These are phyloP conservation scores for Geopemphigus sp. DNA, from an alignment of 1,140 invertebrate species.

Conservation along the genomic window DNA sequence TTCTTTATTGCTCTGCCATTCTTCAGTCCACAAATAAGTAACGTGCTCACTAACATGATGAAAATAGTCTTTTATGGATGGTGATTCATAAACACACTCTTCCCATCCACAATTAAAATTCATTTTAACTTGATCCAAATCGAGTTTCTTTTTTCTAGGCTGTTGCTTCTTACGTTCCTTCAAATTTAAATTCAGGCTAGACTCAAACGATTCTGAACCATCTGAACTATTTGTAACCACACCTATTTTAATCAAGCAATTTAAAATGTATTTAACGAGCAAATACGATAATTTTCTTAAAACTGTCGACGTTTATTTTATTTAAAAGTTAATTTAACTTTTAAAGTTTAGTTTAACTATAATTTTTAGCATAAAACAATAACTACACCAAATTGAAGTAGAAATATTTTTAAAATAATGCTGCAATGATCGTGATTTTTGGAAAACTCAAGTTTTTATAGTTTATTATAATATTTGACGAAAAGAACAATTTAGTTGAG, in stretches of 20 bases:
- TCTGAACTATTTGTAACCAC: slow-evolving; percentile 38
- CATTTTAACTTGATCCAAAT: not conserved
- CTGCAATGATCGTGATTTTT: too few relatives aligned
- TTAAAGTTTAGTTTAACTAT: too few relatives aligned
- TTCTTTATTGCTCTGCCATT: slow-evolving; percentile 36
- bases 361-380: too few relatives aligned
- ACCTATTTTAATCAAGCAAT: slow-evolving; percentile 9
- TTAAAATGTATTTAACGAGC: not conserved
- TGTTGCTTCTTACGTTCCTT: not conserved
- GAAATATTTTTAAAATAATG: too few relatives aligned
- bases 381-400: too few relatives aligned
- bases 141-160: slow-evolving; percentile 14
- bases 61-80: not conserved
- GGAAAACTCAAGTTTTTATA: too few relatives aligned
- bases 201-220: not conserved
- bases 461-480: too few relatives aligned
- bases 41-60: slow-evolving; percentile 18
- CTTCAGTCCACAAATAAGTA: slow-evolving; percentile 36
- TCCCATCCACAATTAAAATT: not conserved
- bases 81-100: slow-evolving; percentile 1
- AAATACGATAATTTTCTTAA: not conserved
- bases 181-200: slow-evolving; percentile 32
- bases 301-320: too few relatives aligned
- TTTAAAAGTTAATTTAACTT: too few relatives aligned
- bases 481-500: too few relatives aligned